A percentile compares a stretch with the other conserved stretches of the same genome.
Conservation (phyloP, 2,797 vertebrate genomes). For the Menidia menidia region DNA sequence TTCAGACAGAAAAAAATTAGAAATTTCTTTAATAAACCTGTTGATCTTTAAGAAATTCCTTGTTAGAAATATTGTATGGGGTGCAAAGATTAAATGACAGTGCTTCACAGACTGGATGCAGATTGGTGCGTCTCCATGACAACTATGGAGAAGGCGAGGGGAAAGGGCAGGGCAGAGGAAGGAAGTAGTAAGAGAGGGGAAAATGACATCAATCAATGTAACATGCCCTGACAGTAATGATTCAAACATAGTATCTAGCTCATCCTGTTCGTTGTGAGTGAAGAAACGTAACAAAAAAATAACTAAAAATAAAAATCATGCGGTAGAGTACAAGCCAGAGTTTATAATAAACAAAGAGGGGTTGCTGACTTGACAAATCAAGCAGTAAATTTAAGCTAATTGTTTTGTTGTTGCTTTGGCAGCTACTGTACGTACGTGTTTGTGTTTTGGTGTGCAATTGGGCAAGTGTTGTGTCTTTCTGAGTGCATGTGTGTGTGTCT, state of each 20-base stretch:
- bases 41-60: slow-evolving; percentile 79
- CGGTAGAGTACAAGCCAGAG: slow-evolving; percentile 66
- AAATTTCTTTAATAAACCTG: slow-evolving; percentile 82
- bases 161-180: slow-evolving; percentile 33
- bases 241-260: slow-evolving; percentile 55
- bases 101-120: slow-evolving; percentile 74
- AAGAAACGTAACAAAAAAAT: slow-evolving; percentile 25
- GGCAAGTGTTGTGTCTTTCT: slow-evolving; percentile 5
- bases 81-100: slow-evolving; percentile 77
- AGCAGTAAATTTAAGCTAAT: slow-evolving; percentile 54
- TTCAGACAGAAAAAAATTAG: slow-evolving; percentile 79
- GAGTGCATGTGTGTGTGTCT: slow-evolving; percentile 15
- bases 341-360: slow-evolving; percentile 58
- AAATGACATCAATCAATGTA: slow-evolving; percentile 75
- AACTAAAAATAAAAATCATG: slow-evolving; percentile 58
- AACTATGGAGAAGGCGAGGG: slow-evolving; percentile 56
- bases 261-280: slow-evolving; percentile 46
- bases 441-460: slow-evolving; percentile 17
- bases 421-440: slow-evolving; percentile 51
- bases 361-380: slow-evolving; percentile 63
- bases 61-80: slow-evolving; percentile 76
- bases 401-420: slow-evolving; percentile 67
- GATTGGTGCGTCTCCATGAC: slow-evolving; percentile 73
- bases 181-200: slow-evolving; percentile 37
- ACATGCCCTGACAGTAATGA: slow-evolving; percentile 78